phyloP scores from a whole-genome alignment of 2,797 vertebrate genomes.

The Propithecus perrieri region DNA sequence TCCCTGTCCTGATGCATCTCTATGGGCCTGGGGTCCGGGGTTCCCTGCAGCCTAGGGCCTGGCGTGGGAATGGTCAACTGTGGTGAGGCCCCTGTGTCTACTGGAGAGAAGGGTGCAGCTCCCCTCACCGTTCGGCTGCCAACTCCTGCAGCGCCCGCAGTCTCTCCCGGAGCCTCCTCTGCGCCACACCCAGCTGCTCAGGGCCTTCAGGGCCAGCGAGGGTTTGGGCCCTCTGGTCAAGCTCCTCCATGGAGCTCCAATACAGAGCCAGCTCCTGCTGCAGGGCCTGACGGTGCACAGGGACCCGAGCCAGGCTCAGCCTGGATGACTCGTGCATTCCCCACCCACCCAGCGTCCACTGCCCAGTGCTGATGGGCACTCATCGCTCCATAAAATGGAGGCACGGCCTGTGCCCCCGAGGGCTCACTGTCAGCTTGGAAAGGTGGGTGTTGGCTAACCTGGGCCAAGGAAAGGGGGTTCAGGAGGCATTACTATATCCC shows the following conservation, averaged over 20 bases:
- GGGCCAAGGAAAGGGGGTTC: background rate
- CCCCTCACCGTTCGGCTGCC: conserved; percentile 85
- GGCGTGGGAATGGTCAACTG: background rate
- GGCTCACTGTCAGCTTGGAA: background rate
- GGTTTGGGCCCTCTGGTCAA: conserved; percentile 83
- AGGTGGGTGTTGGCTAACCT: background rate
- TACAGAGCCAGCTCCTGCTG: conserved; percentile 88
- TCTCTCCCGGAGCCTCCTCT: conserved; percentile 83
- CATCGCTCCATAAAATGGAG: background rate
- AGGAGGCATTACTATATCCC: background rate
- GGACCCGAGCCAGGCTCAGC: background rate
- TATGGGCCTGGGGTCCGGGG: background rate
- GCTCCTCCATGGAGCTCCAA: conserved; percentile 84
- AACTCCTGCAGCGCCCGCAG: conserved; percentile 86
- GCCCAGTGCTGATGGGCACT: background rate
- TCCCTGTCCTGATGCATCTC: background rate
- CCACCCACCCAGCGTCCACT: background rate
- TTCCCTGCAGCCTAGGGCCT: background rate
- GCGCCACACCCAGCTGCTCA: conserved; percentile 85
- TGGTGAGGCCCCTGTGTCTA: background rate
- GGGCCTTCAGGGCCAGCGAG: conserved; percentile 76
- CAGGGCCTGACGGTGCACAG: conserved; percentile 84
- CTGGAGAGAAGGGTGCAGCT: fast-evolving
- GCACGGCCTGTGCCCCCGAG: background rate
- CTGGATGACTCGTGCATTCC: background rate